Percentiles rank a stretch among this genome's conserved stretches.
These are phyloP conservation scores for Tetragonisca angustula DNA, from an alignment of 2,888 invertebrate genomes.

Conservation along the genomic window DNA sequence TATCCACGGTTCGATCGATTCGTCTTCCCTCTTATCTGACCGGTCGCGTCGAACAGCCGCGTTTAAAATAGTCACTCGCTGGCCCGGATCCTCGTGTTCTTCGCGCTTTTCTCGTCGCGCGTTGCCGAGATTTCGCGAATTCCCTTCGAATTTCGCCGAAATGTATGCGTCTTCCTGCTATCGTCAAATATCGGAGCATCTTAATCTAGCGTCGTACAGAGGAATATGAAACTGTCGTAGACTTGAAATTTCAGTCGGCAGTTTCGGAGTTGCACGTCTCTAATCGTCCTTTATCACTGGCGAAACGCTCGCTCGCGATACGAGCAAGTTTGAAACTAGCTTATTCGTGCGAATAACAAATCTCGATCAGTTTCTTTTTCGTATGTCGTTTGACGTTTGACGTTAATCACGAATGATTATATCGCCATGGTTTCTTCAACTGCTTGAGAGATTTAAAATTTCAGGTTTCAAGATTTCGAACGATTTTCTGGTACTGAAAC, in stretches of 20 bases:
- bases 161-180: not conserved
- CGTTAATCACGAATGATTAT: not conserved
- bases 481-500: too few relatives aligned
- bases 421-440: not conserved
- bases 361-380: too few relatives aligned
- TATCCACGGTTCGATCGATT: conserved; percentile 57
- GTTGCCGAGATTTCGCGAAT: not conserved
- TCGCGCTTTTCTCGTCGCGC: not conserved
- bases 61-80: conserved; percentile 41
- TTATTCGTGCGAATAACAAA: too few relatives aligned
- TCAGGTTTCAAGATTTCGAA: too few relatives aligned
- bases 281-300: not conserved
- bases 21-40: conserved; percentile 57
- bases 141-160: not conserved
- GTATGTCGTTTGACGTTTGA: too few relatives aligned
- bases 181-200: not conserved
- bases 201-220: not conserved
- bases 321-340: too few relatives aligned
- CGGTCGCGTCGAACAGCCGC: conserved; percentile 48
- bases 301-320: not conserved
- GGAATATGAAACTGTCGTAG: not conserved
- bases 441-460: not conserved
- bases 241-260: not conserved
- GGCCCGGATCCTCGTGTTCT: conserved; percentile 15
- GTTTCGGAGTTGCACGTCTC: not conserved